Conservation (phyloP, 2,888 invertebrate genomes). For the Aromia moschata region DNA sequence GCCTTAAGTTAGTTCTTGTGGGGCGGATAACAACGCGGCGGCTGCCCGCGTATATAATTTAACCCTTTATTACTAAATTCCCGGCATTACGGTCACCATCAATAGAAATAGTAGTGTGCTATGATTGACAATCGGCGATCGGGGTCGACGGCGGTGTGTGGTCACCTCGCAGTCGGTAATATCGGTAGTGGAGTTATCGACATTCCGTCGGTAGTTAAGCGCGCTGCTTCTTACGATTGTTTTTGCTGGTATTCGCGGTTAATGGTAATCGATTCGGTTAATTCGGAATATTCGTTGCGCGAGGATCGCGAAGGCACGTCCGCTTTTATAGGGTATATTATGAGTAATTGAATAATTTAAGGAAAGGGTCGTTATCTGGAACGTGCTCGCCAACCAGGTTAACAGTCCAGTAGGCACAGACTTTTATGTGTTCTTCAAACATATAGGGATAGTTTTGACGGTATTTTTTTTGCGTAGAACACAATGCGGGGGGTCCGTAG, state of each 20-base stretch:
- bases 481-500: no score
- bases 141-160: constrained; percentile 47
- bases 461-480: no score
- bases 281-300: constrained; percentile 54
- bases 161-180: constrained; percentile 46
- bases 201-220: constrained; percentile 53
- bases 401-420: no score
- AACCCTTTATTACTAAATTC: constrained; percentile 42
- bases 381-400: constrained; percentile 3
- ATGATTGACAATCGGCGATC: constrained; percentile 53
- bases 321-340: constrained; percentile 25
- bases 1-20: constrained; percentile 13
- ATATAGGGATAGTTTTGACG: no score
- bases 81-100: constrained; percentile 40
- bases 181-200: constrained; percentile 51
- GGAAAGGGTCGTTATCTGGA: constrained; percentile 18
- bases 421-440: no score
- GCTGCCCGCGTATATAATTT: constrained; percentile 34
- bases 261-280: constrained; percentile 59
- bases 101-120: constrained; percentile 48
- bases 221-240: constrained; percentile 53
- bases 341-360: constrained; percentile 36
- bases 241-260: constrained; percentile 53
- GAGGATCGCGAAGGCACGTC: constrained; percentile 30
- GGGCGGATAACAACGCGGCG: constrained; percentile 25